These are phyloP conservation scores for Macrotus californicus DNA, from an alignment of 2,113 vertebrate species.

Conservation along the genomic window DNA sequence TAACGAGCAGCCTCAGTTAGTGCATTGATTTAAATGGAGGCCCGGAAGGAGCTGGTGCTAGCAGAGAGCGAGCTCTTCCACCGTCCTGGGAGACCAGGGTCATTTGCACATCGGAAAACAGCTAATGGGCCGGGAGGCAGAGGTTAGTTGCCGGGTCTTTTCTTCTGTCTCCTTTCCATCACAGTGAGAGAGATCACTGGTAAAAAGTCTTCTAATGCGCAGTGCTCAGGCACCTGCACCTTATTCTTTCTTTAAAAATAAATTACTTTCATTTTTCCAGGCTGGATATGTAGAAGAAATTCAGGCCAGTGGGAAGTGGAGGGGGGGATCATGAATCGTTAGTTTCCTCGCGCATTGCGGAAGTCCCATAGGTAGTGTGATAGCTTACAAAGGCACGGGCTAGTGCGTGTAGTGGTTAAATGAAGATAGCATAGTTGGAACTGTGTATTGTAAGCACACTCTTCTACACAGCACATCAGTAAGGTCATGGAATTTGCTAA, in stretches of 20 bases:
- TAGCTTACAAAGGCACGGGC: neutral
- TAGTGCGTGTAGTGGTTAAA: neutral
- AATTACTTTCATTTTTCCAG: neutral
- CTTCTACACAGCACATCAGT: neutral
- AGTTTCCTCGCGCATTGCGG: neutral
- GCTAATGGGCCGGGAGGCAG: conserved; percentile 36
- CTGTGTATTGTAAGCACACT: neutral
- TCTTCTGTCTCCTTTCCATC: neutral
- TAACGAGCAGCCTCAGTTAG: conserved; percentile 13
- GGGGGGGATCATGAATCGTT: neutral
- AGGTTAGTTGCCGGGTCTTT: neutral
- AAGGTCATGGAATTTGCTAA: neutral
- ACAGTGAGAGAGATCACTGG: neutral
- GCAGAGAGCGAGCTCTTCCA: conserved; percentile 10
- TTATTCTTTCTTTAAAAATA: neutral
- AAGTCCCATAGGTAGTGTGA: neutral
- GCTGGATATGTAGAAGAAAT: neutral
- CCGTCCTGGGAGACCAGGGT: conserved; percentile 10
- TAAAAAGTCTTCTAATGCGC: neutral
- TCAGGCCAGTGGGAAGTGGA: neutral
- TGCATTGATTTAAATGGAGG: conserved; percentile 53
- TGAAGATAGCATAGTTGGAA: neutral
- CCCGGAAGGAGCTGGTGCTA: neutral
- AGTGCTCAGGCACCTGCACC: neutral
- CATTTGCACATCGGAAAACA: conserved; percentile 49